Evolutionary conservation across 2,888 invertebrate genomes (phyloP), one percentile per base, ranked within the genome.

Genomic region (Loripinus fragilis): DNA sequence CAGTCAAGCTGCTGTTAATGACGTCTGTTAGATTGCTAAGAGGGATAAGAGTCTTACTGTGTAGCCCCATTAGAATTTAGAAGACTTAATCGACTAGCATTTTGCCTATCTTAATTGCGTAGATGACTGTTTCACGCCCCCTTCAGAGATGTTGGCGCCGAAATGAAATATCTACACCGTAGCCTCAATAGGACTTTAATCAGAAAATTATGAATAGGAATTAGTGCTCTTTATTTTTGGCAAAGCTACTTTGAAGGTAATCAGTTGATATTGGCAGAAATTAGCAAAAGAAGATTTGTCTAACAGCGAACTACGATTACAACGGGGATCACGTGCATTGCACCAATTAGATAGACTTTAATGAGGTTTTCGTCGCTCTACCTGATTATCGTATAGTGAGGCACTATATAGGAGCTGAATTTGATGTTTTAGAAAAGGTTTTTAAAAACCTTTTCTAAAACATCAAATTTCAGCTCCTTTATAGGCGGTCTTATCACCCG

Each of bases 191-290:
- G 60, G 60, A 60, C 25, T 60, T 60, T 60, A 60, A 60, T 60
- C 60, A 60, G 28, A 5, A 30, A 60, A 60, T 60, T 60, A 60
- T 60, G 60, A 60, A 20, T 60, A 33, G 60, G 60, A 60, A 60
- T 60, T 60, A 60, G 60, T 20, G 60, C 60, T 60, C 60, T 60
- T 60, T 33, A 60, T 60, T 60, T 60, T 60, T 60, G 60, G 60
- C 60, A 60, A 60, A 60, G 12, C 17, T 33, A 60, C 60, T 60
- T 60, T 60, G 60, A 60, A 60, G 60, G 60, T 28, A 60, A 60
- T 60, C 33, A 60, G 20, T 3, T 60, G 60, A 25, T 60, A 23
- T 60, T 60, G 30, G 60, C 23, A 30, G 60, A 60, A 60, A 60
- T 60, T 60, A 60, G 23, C 60, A 60, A 5, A 60, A 60, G 52